Evolutionary conservation across 2,888 invertebrate genomes (phyloP), one percentile per base, ranked within the genome.

Genomic region (Linhomoeus sp.): DNA sequence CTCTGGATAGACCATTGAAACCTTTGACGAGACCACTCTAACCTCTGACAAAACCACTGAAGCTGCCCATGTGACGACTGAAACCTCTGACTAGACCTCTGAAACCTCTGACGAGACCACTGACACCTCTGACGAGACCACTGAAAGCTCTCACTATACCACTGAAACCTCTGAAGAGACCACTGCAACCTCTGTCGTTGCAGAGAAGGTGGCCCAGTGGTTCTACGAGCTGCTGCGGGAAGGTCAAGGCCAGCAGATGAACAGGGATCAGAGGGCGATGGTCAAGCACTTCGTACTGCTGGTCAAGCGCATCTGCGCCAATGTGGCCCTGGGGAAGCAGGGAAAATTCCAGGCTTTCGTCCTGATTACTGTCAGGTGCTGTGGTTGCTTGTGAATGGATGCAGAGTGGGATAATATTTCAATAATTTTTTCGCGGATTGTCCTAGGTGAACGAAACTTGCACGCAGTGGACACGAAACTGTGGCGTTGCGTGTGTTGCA

Each of bases 301-400:
- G 17, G 77, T 90, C 63, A 80, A 81, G 59, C 85, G 85, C 67
- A 83, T 94, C 51, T 80, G 77, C 43, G 80, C 80, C 1, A 84
- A 83, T 46, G 77, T 77, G 58, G 72, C 80, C n/a, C 73, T 87
- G 23, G 97, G 94, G 46, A 94, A 94, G 67, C 94, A 97, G 70
- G 92, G 90, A 44, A 88, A 90, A 69, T 92, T 97, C 66, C 92
- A 94, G 67, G 75, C 92, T 37, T 88, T 94, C 63, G 79, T 92
- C 56, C 90, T 92, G 66, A 75, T 94, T 33, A 82, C 86, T 61
- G 76, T 85, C 56, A 79, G 88, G 88, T 88, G 67, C n/a, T 33
- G 3, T 24, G 9, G 26, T 14, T 5, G 26, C n/a, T 14, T 41
- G 17, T 39, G 45, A 29, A 14, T 36, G 22, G n/a, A 12, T 29